Base-by-base conservation (phyloP, 2,888 invertebrate species). In the Lissocephala sabroskyi region DNA sequence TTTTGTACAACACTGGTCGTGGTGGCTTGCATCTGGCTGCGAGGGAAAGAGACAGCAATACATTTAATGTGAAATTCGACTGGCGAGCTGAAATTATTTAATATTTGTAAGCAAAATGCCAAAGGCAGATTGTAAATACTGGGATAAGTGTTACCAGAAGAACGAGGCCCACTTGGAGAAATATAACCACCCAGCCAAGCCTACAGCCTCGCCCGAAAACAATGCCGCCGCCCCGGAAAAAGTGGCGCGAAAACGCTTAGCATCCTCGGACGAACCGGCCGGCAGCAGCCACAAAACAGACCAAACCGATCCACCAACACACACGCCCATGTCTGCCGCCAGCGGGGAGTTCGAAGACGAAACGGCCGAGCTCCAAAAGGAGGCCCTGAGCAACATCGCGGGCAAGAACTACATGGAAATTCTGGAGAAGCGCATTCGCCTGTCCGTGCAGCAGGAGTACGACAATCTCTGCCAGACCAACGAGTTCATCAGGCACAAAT, bases 81-180 rank as follows among this genome's bases (percentile, higher is more conserved):
- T 1, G 16, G 9, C 23, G 7, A 7, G 10, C 9, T 23, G 16
- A 23, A 40, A 11, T 14, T 17, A 2, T 13, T 4, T 2, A 11
- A n/a, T n/a, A 26, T 23, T 23, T 2, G 3, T 1, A 28, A 26
- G 11, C 9, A 56, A 33, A 52, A 79, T 79, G 73, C 58, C 82
- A 0, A 87, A 92, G 81, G 85, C 83, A 33, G 82, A 88, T 37
- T 96, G 96, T 82, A 91, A 91, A 85, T 95, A 93, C 80, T 93
- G 93, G 43, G 81, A 79, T 3, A 89, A 90, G 62, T 96, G 96
- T 82, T 95, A 94, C 82, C 94, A 93, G 78, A 92, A 90, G 78
- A 95, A 94, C 86, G 86, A 90, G 0, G 85, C 86, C 0, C 96
- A 96, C 85, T 87, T 87, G 47, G 85, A 87, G 49, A 91, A 90